Base-by-base conservation (phyloP, 2,113 vertebrate genomes). In the Cettia cetti region DNA sequence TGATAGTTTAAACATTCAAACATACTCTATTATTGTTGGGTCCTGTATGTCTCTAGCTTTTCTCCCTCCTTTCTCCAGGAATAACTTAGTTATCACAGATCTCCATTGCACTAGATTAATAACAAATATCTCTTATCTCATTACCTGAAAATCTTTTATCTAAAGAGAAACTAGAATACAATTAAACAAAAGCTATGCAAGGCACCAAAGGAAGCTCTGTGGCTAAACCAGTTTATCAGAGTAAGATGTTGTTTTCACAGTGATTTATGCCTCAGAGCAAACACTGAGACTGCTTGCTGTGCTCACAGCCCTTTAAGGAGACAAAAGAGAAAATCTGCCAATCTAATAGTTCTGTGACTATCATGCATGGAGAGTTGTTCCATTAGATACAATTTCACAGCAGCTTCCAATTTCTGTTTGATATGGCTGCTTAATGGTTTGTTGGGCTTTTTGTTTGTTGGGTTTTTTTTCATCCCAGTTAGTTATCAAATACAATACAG, bases 401-500 rank as follows among this genome's bases (percentile, higher is more conserved):
- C 27, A 79, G 66, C 92, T 92, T 77, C 82, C 87, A 94, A 80
- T 88, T 90, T 95, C 45, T 94, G 33, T 71, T 89, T 84, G 56
- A 60, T 89, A 45, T 53, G 70, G 75, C 50, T 77, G 21, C 77
- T 88, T 85, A 82, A 66, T 71, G 28, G n/a, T 45, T 85, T 60
- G 22, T 42, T 47, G 40, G 2, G 1, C 11, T 57, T 74, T 45
- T 40, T 33, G 3, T 12, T 35, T 39, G 28, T 49, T 26, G 7
- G 5, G 6, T 39, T 3, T 3, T 35, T 18, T 28, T 39, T 77
- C 7, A 56, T 50, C 5, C 33, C 31, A 10, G 13, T 61, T 93
- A 86, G 20, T 21, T 92, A 44, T 64, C 87, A 71, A 74, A 81
- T 64, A 75, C 11, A 56, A 66, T 49, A 23, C 9, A 86, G 52